Base-by-base conservation (phyloP, 2,797 vertebrate genomes). In the Forpus xanthops region DNA sequence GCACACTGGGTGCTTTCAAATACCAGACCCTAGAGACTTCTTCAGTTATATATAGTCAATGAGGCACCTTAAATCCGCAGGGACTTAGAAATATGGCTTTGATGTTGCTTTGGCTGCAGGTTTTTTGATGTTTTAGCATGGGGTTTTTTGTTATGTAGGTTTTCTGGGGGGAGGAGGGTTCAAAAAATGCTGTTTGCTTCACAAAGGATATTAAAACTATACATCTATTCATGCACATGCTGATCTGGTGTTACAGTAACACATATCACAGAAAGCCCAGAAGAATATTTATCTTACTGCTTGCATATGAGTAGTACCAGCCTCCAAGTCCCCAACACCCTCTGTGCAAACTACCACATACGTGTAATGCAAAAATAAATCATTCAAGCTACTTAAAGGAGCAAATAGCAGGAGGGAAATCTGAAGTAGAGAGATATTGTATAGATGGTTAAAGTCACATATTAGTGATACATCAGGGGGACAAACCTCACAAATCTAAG, bases 401-500 rank as follows among this genome's bases (percentile, higher is more conserved):
- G 64, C 28, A 82, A 87, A 53, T 2, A 76, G 39, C 28, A 70
- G 31, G 41, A 80, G 23, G 13, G 23, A 67, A 85, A 79, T 65
- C 0, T 28, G 62, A 80, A 83, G 20, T 3, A 44, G 17, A 41
- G 31, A 70, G 33, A 60, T 55, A 68, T 19, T 64, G 11, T 20
- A 44, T 61, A 19, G 11, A 20, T 65, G 53, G 12, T 53, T 82
- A 16, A 65, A 58, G 42, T 55, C 55, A 85, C 10, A 18, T 5
- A 4, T 47, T 41, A 35, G 11, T 7, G 42, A n/a, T 18, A 5
- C 11, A 42, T 24, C 1, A 0, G 27, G 20, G 18, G 16, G 6
- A 20, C 21, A 56, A 56, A 7, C 23, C n/a, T 5, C 12, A 8
- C 8, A 73, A 49, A 75, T 35, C 28, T 35, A 49, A 50, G 35